phyloP scores from a whole-genome alignment of 2,797 vertebrate species.

The Gila robusta region DNA sequence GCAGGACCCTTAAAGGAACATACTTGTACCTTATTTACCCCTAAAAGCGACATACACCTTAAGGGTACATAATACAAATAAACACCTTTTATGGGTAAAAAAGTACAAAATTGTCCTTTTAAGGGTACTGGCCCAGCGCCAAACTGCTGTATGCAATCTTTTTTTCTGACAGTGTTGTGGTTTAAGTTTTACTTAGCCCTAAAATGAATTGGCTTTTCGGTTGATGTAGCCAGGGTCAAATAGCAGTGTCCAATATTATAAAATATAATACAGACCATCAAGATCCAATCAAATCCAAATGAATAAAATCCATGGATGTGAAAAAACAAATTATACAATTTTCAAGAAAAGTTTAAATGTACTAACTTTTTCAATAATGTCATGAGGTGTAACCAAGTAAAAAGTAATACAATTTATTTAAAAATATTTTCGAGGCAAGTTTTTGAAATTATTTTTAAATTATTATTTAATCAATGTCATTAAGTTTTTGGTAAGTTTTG shows the following conservation, averaged over 20 bases:
- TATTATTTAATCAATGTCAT: background rate
- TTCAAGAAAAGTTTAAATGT: background rate
- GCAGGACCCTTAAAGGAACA: background rate
- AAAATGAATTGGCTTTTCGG: background rate
- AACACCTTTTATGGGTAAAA: background rate
- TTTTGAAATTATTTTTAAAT: background rate
- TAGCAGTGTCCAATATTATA: background rate
- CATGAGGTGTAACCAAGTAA: background rate
- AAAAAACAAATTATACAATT: background rate
- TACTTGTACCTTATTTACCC: too few species aligned
- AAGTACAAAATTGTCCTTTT: background rate
- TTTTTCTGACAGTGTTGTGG: too few species aligned
- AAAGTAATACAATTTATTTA: background rate
- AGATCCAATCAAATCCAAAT: background rate
- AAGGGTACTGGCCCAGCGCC: background rate
- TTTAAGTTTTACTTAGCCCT: too few species aligned
- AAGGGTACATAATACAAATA: background rate
- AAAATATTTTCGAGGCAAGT: background rate
- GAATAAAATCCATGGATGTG: background rate
- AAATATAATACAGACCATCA: background rate
- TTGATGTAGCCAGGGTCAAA: background rate
- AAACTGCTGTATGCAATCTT: too few species aligned
- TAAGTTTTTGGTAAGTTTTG: background rate
- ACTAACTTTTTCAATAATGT: background rate
- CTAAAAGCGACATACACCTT: background rate